Conservation (phyloP, 2,113 vertebrate species). For the Brienomyrus longianalis region DNA sequence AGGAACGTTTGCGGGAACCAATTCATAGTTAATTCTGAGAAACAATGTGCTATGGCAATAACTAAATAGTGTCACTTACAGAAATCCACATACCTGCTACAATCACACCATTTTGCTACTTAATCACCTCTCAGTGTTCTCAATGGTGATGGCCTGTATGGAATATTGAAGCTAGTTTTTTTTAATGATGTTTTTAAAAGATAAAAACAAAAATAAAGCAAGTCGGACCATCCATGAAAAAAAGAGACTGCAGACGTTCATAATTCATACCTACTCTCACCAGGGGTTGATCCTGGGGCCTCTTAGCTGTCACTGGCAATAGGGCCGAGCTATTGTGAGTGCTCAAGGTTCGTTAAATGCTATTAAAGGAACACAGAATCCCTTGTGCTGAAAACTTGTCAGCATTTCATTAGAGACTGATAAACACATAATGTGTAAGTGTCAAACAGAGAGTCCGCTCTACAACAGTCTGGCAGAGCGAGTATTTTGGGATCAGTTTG, state of each 20-base stretch:
- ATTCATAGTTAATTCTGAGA: conserved; percentile 5
- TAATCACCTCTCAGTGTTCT: neutral
- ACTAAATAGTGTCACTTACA: neutral
- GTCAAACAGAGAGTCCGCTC: conserved; percentile 45
- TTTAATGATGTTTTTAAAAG: neutral
- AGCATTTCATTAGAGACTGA: conserved; percentile 63
- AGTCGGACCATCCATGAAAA: conserved; percentile 11
- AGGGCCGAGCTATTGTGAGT: conserved; percentile 51
- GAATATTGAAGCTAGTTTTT: neutral
- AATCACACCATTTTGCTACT: neutral
- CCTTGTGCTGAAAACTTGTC: conserved; percentile 55
- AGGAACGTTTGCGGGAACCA: neutral
- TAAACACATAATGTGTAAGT: conserved; percentile 58
- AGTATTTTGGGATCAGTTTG: conserved; percentile 45
- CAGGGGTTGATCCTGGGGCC: conserved; percentile 50
- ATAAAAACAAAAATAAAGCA: conserved; percentile 2
- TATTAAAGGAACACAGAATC: conserved; percentile 54
- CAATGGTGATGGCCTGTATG: neutral
- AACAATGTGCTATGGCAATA: neutral
- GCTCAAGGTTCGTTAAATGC: conserved; percentile 60
- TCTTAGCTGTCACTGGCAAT: conserved; percentile 53
- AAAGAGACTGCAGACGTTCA: conserved; percentile 42
- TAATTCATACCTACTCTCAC: conserved; percentile 57
- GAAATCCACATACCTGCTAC: neutral
- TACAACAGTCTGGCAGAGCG: conserved; percentile 34